Percentiles rank a stretch among this genome's conserved stretches.
phyloP scores from a whole-genome alignment of 1,140 invertebrate genomes.

The Vanessa atalanta region DNA sequence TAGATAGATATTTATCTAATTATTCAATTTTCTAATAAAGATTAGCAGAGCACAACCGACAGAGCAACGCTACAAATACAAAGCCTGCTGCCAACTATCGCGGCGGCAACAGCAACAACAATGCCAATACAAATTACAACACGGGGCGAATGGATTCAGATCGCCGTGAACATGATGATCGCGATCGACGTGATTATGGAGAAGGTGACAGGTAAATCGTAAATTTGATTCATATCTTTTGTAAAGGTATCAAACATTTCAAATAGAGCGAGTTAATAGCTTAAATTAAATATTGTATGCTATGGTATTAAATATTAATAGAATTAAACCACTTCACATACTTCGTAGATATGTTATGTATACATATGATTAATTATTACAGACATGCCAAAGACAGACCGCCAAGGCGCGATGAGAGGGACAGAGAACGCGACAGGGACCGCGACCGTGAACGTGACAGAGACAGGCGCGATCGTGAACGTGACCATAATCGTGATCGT shows the following conservation, averaged over 20 bases:
- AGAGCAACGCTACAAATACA: slow-evolving; percentile 43
- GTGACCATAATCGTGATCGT: slow-evolving; percentile 42
- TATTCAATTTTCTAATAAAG: slow-evolving; percentile 39
- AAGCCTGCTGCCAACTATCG: slow-evolving; percentile 47
- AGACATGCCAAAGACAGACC: slow-evolving; percentile 68
- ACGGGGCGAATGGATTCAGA: slow-evolving; percentile 57
- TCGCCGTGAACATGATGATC: slow-evolving; percentile 68
- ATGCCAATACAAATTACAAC: slow-evolving; percentile 58
- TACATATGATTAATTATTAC: slow-evolving; percentile 25
- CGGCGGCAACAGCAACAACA: slow-evolving; percentile 33
- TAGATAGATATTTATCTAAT: not conserved
- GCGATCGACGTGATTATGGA: slow-evolving; percentile 66
- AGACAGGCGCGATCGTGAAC: slow-evolving; percentile 44
- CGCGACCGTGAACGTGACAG: slow-evolving; percentile 56
- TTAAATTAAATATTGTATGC: too few species aligned
- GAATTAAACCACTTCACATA: too few species aligned
- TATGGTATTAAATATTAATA: too few species aligned
- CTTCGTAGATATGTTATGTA: too few species aligned
- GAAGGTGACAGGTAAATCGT: slow-evolving; percentile 52
- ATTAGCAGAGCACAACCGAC: slow-evolving; percentile 67
- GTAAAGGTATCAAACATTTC: too few species aligned
- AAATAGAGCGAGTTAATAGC: too few species aligned
- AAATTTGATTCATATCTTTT: not conserved
- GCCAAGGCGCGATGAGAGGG: slow-evolving; percentile 57
- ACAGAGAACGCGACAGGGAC: slow-evolving; percentile 53